Evolutionary conservation across 2,113 vertebrate genomes (phyloP), one percentile per base, ranked within the genome.

Genomic region (Cochlearius cochlearius): DNA sequence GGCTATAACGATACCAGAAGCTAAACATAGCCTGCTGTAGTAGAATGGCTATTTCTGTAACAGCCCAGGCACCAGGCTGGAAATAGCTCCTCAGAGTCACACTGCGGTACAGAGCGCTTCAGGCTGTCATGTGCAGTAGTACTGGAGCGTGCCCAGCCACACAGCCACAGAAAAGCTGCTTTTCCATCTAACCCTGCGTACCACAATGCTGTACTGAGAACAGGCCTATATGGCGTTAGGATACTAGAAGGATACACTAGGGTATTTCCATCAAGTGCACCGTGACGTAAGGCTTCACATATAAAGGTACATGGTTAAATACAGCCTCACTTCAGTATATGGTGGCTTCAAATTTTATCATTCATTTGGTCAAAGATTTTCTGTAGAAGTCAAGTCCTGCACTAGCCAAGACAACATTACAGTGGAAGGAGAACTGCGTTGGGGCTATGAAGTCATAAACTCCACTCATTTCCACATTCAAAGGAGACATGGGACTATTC

Each of bases 261-360:
- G 34, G 12, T 74, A 22, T 34, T 90, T 73, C 68, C 23, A 2
- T n/a, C 36, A 66, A 62, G 59, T 23, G 25, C n/a, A 59, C 10
- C 0, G 0, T 49, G 19, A 86, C 20, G 1, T 23, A 66, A 66
- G 36, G 47, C n/a, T 73, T 80, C 60, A 38, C 3, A 3, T 25
- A 38, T 5, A 60, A 75, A 90, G 26, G 30, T 27, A 60, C 7
- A 15, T 1, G 17, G 78, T 50, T 55, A 91, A 89, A 86, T 26
- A 55, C 4, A 78, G 52, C 53, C 38, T 81, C 43, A 23, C 16
- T 66, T 74, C 29, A 58, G 41, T 11, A 19, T 23, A 23, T 8
- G 21, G n/a, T 68, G 68, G 52, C 47, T 78, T 67, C 50, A 73
- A 56, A 69, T 59, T 55, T 68, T 39, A 26, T 43, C 14, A 43